These are phyloP conservation scores for Theocolax elegans DNA, from an alignment of 1,140 invertebrate genomes.

Conservation along the genomic window DNA sequence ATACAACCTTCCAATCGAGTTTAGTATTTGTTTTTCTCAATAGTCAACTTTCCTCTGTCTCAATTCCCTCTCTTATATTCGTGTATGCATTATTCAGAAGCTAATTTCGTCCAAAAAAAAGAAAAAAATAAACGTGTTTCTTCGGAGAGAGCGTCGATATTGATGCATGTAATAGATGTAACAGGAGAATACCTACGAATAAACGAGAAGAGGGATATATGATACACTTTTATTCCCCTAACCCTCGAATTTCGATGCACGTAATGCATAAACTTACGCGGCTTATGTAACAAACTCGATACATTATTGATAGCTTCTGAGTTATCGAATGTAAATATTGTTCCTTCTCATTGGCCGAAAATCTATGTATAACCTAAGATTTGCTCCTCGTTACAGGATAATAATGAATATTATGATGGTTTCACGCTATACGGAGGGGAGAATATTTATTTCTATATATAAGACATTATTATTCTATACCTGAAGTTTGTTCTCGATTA, in stretches of 20 bases:
- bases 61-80: slow-evolving; percentile 22
- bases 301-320: slow-evolving; percentile 5
- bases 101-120: slow-evolving; percentile 61
- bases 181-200: slow-evolving; percentile 21
- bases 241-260: not conserved
- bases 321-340: not conserved
- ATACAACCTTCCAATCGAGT: too few relatives aligned
- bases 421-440: too few relatives aligned
- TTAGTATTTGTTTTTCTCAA: too few relatives aligned
- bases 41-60: too few relatives aligned
- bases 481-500: too few relatives aligned
- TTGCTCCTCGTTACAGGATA: not conserved
- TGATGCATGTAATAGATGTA: slow-evolving; percentile 51
- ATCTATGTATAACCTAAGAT: slow-evolving; percentile 3
- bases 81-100: slow-evolving; percentile 62
- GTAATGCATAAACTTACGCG: slow-evolving; percentile 25
- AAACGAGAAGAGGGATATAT: not conserved
- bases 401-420: slow-evolving; percentile 25
- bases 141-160: slow-evolving; percentile 50
- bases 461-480: not conserved
- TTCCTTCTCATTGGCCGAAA: not conserved
- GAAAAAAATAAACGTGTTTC: slow-evolving; percentile 50
- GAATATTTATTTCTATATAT: not conserved
- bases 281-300: not conserved
- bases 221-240: slow-evolving; percentile 1